Percentiles rank a stretch among this genome's conserved stretches.
Conservation (phyloP, 2,888 invertebrate species). For the Nycteola revayana region DNA sequence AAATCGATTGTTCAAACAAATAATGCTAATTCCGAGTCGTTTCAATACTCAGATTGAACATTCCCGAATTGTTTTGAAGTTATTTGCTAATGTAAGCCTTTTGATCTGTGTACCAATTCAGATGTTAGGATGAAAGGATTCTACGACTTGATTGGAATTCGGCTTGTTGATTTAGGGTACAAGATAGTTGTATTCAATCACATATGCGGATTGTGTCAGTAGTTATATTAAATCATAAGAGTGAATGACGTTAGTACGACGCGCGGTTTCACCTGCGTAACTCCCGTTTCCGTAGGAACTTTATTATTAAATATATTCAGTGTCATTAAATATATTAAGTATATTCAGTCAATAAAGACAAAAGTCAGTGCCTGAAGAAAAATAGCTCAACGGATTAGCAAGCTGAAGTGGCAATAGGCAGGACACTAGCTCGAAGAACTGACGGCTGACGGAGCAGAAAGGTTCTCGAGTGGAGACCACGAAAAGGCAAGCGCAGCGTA, state of each 20-base stretch:
- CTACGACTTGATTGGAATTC: constrained; percentile 8
- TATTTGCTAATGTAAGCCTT: constrained; percentile 28
- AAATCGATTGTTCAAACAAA: constrained; percentile 9
- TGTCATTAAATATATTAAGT: not conserved
- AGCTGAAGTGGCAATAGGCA: no score
- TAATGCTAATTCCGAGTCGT: constrained; percentile 19
- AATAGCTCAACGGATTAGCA: no score
- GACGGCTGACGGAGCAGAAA: no score
- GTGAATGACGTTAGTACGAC: not conserved
- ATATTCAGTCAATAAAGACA: not conserved
- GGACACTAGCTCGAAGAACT: no score
- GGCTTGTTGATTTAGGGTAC: not conserved
- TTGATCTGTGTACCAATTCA: constrained; percentile 11
- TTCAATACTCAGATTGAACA: constrained; percentile 2
- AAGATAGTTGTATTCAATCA: not conserved
- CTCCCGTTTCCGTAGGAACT: no score
- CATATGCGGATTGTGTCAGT: not conserved
- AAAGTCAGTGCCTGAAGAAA: not conserved
- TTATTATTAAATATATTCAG: no score
- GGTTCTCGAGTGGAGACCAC: no score
- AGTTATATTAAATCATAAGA: not conserved
- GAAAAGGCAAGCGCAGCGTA: no score
- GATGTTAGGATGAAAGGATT: constrained; percentile 14
- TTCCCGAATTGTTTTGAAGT: constrained; percentile 27
- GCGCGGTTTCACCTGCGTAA: no score